phyloP scores from a whole-genome alignment of 92 coral and sea anemone genomes.

The Paragorgia papillata region DNA sequence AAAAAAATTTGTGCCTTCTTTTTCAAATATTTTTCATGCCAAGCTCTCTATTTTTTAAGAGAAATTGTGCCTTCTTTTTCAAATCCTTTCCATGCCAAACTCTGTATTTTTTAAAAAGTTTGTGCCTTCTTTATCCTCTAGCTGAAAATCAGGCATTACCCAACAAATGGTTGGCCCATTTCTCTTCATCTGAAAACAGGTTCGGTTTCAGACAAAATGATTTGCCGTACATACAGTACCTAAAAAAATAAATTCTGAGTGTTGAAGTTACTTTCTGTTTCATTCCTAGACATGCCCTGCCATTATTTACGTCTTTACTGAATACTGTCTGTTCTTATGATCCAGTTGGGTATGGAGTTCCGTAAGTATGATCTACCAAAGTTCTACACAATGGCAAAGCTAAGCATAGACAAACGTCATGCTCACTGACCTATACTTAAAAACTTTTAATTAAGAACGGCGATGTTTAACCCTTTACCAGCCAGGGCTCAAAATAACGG shows the following conservation, averaged over 20 bases:
- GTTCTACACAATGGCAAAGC: too few species aligned
- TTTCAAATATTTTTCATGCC: too few species aligned
- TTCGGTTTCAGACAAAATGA: conserved; percentile 19
- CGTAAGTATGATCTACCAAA: conserved; percentile 91
- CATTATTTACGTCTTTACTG: conserved; percentile 90
- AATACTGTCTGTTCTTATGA: conserved; percentile 95
- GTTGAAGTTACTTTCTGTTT: background rate
- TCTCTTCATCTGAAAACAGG: conserved; percentile 97
- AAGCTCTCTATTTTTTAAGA: too few species aligned
- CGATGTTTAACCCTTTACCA: too few species aligned
- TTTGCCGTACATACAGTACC: background rate
- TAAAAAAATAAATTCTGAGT: too few species aligned
- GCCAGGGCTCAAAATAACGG: too few species aligned
- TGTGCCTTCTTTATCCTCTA: conserved; percentile 29
- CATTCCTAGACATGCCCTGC: conserved; percentile 89
- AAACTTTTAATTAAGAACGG: too few species aligned
- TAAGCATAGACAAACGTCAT: too few species aligned
- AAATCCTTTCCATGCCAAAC: too few species aligned
- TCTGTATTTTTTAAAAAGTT: background rate
- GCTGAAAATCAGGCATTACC: conserved; percentile 96
- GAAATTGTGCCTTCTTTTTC: too few species aligned
- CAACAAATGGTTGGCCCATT: conserved; percentile 93
- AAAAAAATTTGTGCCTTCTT: too few species aligned
- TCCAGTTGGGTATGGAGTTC: conserved; percentile 98
- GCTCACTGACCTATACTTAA: too few species aligned